phyloP scores from a whole-genome alignment of 2,888 invertebrate species.

The Ormyrus rosae region DNA sequence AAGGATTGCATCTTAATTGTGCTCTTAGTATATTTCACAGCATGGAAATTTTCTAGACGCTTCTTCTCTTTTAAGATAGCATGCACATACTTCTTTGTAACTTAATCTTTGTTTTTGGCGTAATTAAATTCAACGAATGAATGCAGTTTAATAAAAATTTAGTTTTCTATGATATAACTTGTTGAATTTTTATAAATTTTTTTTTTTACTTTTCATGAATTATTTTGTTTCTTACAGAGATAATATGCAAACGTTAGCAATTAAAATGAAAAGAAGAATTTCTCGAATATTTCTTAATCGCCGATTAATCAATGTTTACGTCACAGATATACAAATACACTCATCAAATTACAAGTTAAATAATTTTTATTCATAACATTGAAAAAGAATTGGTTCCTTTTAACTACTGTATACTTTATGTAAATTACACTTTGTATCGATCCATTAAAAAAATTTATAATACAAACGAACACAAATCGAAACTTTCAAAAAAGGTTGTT shows the following conservation, averaged over 20 bases:
- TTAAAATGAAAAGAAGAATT: not conserved
- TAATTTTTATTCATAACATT: not conserved
- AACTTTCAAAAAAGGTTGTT: not conserved
- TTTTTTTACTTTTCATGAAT: not conserved
- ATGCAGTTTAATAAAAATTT: not conserved
- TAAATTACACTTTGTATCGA: too few relatives aligned
- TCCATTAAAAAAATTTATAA: too few relatives aligned
- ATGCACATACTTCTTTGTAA: not conserved
- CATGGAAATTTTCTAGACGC: constrained; percentile 19
- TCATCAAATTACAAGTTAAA: not conserved
- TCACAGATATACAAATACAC: too few relatives aligned
- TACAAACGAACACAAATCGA: too few relatives aligned
- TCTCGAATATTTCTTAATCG: not conserved
- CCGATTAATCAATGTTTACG: too few relatives aligned
- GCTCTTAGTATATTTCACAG: not conserved
- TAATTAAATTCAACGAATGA: not conserved
- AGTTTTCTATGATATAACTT: too few relatives aligned
- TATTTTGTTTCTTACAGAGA: not conserved
- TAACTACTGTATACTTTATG: too few relatives aligned
- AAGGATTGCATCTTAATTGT: too few relatives aligned
- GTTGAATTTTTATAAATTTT: too few relatives aligned
- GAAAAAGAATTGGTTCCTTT: not conserved
- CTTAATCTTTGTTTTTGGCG: not conserved
- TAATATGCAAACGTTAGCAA: not conserved
- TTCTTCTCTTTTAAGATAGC: too few relatives aligned